phyloP scores from a whole-genome alignment of 1,140 invertebrate species.

The Dinoponera quadriceps region DNA sequence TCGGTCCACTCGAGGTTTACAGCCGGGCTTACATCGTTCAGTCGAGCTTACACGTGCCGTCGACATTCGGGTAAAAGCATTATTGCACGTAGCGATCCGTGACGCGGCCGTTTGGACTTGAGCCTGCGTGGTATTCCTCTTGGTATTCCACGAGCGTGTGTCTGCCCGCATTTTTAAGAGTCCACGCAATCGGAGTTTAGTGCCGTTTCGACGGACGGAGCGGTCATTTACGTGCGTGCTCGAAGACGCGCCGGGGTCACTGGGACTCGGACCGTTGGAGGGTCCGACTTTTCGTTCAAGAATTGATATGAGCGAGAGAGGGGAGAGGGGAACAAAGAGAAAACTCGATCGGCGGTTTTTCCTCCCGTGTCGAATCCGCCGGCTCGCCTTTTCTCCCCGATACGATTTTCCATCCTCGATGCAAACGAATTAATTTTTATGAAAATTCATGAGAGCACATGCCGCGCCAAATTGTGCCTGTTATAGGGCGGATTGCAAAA shows the following conservation, averaged over 20 bases:
- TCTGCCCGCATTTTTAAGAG: slow-evolving; percentile 22
- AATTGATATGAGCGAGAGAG: background rate
- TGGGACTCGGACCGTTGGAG: background rate
- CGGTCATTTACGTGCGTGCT: slow-evolving; percentile 21
- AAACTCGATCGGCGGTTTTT: background rate
- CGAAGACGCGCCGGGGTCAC: background rate
- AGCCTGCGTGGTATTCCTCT: slow-evolving; percentile 55
- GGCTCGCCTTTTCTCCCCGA: background rate
- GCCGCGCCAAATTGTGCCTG: slow-evolving; percentile 6
- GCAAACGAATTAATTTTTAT: slow-evolving; percentile 42
- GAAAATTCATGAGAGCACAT: slow-evolving; percentile 21
- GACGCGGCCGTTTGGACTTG: slow-evolving; percentile 55
- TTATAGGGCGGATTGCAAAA: slow-evolving; percentile 25
- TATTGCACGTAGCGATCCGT: slow-evolving; percentile 65
- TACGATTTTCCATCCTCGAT: background rate
- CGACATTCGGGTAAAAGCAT: slow-evolving; percentile 63
- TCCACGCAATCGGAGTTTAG: background rate
- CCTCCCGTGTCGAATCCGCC: background rate
- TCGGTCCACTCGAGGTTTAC: slow-evolving; percentile 73
- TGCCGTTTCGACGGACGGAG: slow-evolving; percentile 27
- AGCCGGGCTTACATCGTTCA: slow-evolving; percentile 76
- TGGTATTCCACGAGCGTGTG: slow-evolving; percentile 5
- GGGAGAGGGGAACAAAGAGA: background rate
- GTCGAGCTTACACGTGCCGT: slow-evolving; percentile 74
- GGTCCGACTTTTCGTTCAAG: background rate